Evolutionary conservation across 2,797 vertebrate genomes (phyloP).

Genomic region (Pantherophis alleghaniensis): DNA sequence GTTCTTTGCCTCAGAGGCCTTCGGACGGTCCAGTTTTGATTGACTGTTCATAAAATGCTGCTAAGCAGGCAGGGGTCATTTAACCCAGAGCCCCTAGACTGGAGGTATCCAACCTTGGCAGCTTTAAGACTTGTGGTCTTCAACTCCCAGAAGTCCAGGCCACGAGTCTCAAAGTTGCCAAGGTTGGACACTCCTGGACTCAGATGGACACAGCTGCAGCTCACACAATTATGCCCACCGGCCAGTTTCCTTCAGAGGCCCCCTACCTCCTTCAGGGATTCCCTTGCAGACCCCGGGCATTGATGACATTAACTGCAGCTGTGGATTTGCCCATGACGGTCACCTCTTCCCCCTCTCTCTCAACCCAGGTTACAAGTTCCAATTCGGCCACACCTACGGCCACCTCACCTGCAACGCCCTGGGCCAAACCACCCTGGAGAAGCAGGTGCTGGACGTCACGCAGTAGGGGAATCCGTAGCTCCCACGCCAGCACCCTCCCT

Average conservation of each 20-base stretch:
- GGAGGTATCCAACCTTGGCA: no score
- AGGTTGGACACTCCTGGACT: background rate
- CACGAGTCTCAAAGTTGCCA: no score
- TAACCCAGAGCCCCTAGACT: background rate
- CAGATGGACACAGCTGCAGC: background rate
- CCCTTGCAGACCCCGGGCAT: background rate
- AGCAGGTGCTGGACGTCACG: constrained; percentile 33
- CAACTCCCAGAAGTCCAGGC: no score
- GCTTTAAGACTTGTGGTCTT: no score
- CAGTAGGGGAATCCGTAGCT: background rate
- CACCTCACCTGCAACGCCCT: constrained; percentile 73
- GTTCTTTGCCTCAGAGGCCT: background rate
- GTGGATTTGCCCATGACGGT: background rate
- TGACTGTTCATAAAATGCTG: background rate
- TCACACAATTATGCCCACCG: background rate
- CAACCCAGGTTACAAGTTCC: constrained; percentile 74
- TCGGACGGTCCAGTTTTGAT: background rate
- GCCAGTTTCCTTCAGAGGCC: no score
- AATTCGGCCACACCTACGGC: constrained; percentile 73
- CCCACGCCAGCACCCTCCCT: background rate
- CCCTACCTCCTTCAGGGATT: background rate
- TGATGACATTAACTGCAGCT: background rate
- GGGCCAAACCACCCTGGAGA: constrained; percentile 60
- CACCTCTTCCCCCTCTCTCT: background rate
- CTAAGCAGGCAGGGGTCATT: background rate